Conservation (phyloP, 2,113 vertebrate genomes). For the Oenanthe melanoleuca region DNA sequence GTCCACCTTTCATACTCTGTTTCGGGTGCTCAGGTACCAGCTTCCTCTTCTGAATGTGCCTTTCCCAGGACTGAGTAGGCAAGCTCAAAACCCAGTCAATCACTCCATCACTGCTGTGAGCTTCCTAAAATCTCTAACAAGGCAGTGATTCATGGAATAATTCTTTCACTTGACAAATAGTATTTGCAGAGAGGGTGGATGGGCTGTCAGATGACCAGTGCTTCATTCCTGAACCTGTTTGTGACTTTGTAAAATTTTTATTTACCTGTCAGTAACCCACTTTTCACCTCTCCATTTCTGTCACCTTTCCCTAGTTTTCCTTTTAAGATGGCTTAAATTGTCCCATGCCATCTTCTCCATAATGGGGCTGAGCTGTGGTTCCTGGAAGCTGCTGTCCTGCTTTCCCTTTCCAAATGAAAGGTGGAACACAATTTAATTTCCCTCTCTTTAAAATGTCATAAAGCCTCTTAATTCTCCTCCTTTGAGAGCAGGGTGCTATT, state of each 20-base stretch:
- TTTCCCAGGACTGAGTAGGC: neutral
- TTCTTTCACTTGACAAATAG: neutral
- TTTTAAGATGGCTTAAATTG: neutral
- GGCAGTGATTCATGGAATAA: neutral
- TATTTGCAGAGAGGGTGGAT: neutral
- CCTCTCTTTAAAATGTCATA: neutral
- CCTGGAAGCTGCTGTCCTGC: neutral
- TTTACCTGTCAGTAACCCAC: neutral
- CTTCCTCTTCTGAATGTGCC: neutral
- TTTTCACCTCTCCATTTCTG: neutral
- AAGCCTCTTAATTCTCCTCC: neutral
- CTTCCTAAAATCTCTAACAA: neutral
- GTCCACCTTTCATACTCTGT: neutral
- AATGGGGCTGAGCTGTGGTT: neutral
- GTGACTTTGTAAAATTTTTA: neutral
- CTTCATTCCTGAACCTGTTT: neutral
- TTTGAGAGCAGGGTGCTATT: neutral
- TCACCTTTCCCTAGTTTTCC: neutral
- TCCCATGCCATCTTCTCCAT: neutral
- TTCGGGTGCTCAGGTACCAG: neutral
- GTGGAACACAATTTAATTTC: neutral
- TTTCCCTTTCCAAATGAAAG: conserved; percentile 14
- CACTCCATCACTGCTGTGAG: neutral
- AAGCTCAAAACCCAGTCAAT: neutral
- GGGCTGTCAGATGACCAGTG: neutral